These are phyloP conservation scores for Sardinella longiceps DNA, from an alignment of 2,797 vertebrate genomes.

Conservation along the genomic window DNA sequence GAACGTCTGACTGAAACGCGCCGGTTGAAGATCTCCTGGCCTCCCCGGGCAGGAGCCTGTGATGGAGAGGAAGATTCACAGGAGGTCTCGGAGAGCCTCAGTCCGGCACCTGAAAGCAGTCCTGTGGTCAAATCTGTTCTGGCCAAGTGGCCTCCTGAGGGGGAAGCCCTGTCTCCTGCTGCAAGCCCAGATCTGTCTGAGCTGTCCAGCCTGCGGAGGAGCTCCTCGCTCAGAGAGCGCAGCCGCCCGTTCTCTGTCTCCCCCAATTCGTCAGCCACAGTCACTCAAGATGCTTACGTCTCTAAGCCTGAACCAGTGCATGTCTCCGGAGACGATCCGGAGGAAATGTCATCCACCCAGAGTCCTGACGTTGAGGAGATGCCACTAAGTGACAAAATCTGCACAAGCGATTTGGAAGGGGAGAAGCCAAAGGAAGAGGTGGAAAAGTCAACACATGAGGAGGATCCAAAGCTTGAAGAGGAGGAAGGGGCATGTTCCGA, in stretches of 20 bases:
- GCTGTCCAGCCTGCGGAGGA: constrained; percentile 78
- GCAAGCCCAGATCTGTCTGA: constrained; percentile 74
- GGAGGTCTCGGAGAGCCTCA: not conserved
- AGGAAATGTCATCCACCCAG: not conserved
- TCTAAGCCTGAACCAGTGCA: constrained; percentile 16
- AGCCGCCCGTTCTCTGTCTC: constrained; percentile 82
- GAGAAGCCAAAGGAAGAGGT: not conserved
- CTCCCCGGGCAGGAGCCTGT: constrained; percentile 70
- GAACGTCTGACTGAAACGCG: constrained; percentile 85
- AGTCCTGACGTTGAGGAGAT: not conserved
- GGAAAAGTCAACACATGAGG: not conserved
- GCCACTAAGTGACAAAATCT: constrained; percentile 22
- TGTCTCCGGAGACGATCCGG: not conserved
- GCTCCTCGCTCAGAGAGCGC: constrained; percentile 87
- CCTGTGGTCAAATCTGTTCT: constrained; percentile 60
- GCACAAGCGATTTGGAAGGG: constrained; percentile 40
- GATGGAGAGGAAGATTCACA: constrained; percentile 59
- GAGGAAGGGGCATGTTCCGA: constrained; percentile 53
- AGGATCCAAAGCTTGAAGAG: not conserved
- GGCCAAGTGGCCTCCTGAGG: constrained; percentile 84
- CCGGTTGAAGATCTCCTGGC: constrained; percentile 92
- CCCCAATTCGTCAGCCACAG: constrained; percentile 24
- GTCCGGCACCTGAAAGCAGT: constrained; percentile 59
- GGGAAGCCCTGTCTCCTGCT: constrained; percentile 66
- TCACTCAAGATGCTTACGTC: not conserved